Base-by-base conservation (phyloP, 2,797 vertebrate species). In the Amblyraja radiata region DNA sequence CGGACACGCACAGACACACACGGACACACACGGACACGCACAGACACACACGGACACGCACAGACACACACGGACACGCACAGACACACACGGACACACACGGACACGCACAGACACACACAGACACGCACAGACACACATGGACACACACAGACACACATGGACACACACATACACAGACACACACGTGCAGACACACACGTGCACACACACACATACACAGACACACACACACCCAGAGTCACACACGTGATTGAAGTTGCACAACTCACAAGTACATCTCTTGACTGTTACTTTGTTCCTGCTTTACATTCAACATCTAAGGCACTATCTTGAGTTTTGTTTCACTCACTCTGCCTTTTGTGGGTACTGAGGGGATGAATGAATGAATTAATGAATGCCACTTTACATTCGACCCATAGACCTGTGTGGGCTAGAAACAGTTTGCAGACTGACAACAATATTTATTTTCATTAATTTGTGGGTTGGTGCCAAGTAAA, bases 381-480 rank as follows among this genome's bases (percentile, higher is more conserved):
- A 54, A 46, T 46, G 1, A 46, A 54, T 54, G 2, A 46, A 74
- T 90, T n/a, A 39, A 73, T 76, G 39, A 54, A 23, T 28, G 68
- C 32, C 73, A 58, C 39, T 8, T n/a, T 6, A n/a, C 71, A 74
- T 25, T 92, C 23, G 58, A 21, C 54, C 65, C 65, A 65, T 63
- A 90, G 61, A 46, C 46, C n/a, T 10, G 18, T 73, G 32, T 46
- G 25, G 16, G 39, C 90, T 28, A 23, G 16, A 76, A 74, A 92
- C 90, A 92, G 39, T 92, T 74, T 76, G 71, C 73, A 76, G 90
- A 25, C 46, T 58, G 39, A 74, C 36, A 92, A 74, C 74, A 92
- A 92, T 76, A 74, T 92, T 71, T 91, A 46, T 91, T 92, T 92
- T 92, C 68, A 71, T 91, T 91, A 71, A 91, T 39, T 5, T 74